Base-by-base conservation (phyloP, 1,140 invertebrate genomes). In the Antheraea pernyi region DNA sequence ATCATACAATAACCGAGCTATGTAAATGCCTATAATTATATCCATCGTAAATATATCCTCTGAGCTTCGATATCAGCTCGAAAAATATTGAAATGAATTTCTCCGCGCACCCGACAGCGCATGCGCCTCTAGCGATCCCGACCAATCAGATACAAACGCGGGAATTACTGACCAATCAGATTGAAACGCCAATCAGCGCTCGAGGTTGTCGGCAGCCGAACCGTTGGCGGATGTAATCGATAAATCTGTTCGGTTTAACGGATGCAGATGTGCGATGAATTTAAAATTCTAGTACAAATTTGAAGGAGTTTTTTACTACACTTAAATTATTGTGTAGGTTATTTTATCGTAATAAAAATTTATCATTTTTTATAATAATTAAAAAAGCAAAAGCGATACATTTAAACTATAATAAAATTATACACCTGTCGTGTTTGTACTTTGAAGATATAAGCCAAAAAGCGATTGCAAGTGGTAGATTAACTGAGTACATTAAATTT, bases 71-170 rank as follows among this genome's bases (percentile, higher is more conserved):
- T 42, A 42, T 42, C 39, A 61, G 59, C 19, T 30, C 19, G 19
- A 19, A 16, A 22, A 63, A 63, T 63, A 63, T 63, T 8, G 30
- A 13, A 37, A 7, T 63, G 46, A 53, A 53, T 53, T 13, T 63
- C 61, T 61, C 6, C 0, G 61, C 13, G 61, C 30, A 36, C 7
- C 8, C 61, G 61, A 37, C 30, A 37, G 30, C 61, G 61, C 30
- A 63, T n/a, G 61, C 22, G 61, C 61, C 61, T 30, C 61, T 13
- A 63, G 61, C 61, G 30, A 36, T 63, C 30, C n/a, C 61, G 61
- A 63, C 61, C 61, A 63, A 63, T 63, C 22, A 63, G 61, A 63
- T 63, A 63, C 10, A 37, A 63, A 18, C 11, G 61, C 30, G 61
- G 61, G 9, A 37, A 37, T 16, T 37, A 37, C 11, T 30, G 22